Conservation (phyloP, 37 sponge, comb jelly and placozoan species). For the Diacarnus erythraeanus region DNA sequence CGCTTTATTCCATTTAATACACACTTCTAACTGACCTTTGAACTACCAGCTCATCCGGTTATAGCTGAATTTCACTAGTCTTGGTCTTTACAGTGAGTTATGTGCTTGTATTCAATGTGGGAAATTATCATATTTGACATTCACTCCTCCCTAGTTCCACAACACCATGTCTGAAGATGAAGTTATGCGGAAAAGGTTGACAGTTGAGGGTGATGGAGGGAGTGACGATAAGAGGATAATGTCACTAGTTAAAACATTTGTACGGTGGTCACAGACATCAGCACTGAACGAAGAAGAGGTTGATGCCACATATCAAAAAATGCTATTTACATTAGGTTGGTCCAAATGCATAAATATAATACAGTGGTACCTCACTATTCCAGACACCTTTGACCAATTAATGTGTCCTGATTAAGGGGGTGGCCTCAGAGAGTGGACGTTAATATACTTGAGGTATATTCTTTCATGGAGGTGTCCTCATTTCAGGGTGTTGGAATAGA, state of each 20-base stretch:
- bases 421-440: no score
- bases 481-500: no score
- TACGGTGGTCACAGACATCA: constrained; percentile 78
- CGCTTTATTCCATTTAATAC: no score
- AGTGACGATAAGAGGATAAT: constrained; percentile 86
- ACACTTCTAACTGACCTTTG: no score
- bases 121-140: neutral
- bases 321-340: constrained; percentile 78
- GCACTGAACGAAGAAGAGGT: constrained; percentile 38
- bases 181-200: constrained; percentile 83
- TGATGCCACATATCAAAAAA: constrained; percentile 80
- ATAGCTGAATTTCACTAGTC: no score
- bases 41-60: no score
- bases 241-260: constrained; percentile 76
- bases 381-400: no score
- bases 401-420: no score
- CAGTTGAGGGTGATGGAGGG: constrained; percentile 94
- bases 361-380: no score
- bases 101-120: neutral
- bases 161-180: constrained; percentile 68
- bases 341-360: neutral
- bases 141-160: neutral
- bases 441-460: no score
- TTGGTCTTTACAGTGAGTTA: no score
- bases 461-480: no score